phyloP scores from a whole-genome alignment of 2,113 vertebrate genomes.

The Hydrochoerus hydrochaeris region DNA sequence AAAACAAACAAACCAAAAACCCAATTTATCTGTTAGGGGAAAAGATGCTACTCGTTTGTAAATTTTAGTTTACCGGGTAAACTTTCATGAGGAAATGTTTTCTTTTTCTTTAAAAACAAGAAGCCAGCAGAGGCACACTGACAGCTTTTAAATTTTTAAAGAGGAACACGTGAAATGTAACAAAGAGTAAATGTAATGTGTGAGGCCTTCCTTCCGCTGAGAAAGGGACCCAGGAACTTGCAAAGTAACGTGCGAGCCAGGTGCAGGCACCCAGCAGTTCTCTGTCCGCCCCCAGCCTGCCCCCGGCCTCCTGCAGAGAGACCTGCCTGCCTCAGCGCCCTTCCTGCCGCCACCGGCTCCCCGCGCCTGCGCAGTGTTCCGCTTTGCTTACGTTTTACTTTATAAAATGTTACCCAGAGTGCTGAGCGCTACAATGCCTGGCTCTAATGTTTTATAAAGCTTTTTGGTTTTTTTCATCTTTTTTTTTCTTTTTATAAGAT shows the following conservation, averaged over 20 bases:
- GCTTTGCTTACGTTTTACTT: background rate
- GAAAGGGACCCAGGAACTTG: background rate
- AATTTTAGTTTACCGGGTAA: background rate
- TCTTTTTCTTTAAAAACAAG: background rate
- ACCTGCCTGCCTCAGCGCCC: no score
- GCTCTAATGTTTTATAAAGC: background rate
- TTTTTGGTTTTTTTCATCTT: background rate
- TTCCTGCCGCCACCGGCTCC: no score
- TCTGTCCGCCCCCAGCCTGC: rapidly evolving
- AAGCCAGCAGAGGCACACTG: background rate
- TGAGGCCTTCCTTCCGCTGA: background rate
- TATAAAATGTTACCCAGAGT: background rate
- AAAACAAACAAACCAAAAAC: background rate
- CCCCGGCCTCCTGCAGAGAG: background rate
- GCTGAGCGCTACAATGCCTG: background rate
- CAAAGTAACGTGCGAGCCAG: background rate
- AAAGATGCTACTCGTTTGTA: background rate
- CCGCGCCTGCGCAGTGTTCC: background rate
- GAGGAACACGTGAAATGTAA: background rate
- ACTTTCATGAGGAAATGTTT: background rate
- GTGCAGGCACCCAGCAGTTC: background rate
- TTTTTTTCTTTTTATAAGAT: background rate
- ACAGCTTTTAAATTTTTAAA: background rate
- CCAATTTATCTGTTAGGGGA: background rate
- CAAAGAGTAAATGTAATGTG: background rate